phyloP scores from a whole-genome alignment of 2,888 invertebrate genomes.

The Trissonchulus latispiculum region DNA sequence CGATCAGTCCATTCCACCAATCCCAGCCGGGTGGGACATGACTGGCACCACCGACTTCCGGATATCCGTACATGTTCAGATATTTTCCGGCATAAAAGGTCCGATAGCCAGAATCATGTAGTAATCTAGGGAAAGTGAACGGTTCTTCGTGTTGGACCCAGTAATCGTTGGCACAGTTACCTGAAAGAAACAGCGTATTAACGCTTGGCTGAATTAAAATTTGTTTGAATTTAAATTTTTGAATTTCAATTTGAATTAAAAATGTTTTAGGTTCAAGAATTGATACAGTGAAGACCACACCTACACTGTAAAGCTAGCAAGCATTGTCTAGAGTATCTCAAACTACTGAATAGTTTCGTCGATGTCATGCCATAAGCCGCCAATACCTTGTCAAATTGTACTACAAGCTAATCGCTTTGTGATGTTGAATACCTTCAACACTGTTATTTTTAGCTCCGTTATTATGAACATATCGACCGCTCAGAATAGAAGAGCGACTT shows the following conservation, averaged over 20 bases:
- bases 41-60: constrained; percentile 54
- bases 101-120: constrained; percentile 57
- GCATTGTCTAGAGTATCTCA: too few relatives aligned
- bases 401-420: too few relatives aligned
- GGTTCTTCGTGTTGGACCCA: constrained; percentile 47
- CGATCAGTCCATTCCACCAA: constrained; percentile 76
- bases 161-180: background rate
- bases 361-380: too few relatives aligned
- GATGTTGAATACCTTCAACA: background rate
- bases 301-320: too few relatives aligned
- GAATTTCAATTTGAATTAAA: too few relatives aligned
- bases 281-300: too few relatives aligned
- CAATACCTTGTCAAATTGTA: too few relatives aligned
- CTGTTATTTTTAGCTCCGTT: constrained; percentile 46
- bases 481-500: constrained; percentile 71
- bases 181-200: too few relatives aligned
- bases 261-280: too few relatives aligned
- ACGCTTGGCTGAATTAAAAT: too few relatives aligned
- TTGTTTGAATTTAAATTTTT: too few relatives aligned
- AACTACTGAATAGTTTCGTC: too few relatives aligned
- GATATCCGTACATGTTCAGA: constrained; percentile 66
- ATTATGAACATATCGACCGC: constrained; percentile 74
- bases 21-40: constrained; percentile 63
- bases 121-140: constrained; percentile 63
- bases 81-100: constrained; percentile 92